Evolutionary conservation across 2,113 vertebrate genomes (phyloP), one percentile per base, ranked within the genome.

Genomic region (Falco punctatus): DNA sequence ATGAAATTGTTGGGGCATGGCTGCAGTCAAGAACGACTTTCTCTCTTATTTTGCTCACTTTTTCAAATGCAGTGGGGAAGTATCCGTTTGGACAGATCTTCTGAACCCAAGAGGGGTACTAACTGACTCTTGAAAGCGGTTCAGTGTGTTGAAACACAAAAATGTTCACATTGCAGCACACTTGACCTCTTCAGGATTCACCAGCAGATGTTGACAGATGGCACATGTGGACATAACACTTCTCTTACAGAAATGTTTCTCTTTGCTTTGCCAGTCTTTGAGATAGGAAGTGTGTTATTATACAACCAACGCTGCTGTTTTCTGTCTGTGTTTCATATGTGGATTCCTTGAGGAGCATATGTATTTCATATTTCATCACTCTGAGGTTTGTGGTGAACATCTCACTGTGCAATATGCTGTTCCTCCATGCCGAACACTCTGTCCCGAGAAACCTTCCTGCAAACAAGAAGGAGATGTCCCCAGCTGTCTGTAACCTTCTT

Each of bases 161-260:
- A 91, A 65, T 82, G 4, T 70, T 80, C 66, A 55, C 89, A 64
- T 5, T 86, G 62, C 49, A 80, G 32, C 67, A 51, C 42, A 38
- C 20, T 92, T 92, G 78, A 89, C 55, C n/a, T 62, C 35, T 69
- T 72, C 58, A 46, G 30, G 73, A 94, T 92, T 77, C 77, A 85
- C 38, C 38, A 75, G 55, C 74, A 90, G 66, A 82, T 73, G 46
- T 2, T 82, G 94, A 80, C 74, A 96, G 91, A 82, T 65, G 88
- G 40, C 86, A 87, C 33, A 86, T 72, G n/a, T 79, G 83, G 40
- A 84, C 35, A 5, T 44, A 87, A 69, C 77, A 70, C 17, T 72
- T 86, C 26, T 94, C 79, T 64, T 46, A 79, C 15, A 81, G 57
- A 79, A 89, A 87, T 69, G 13, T 91, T 96, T 95, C 81, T 93